Evolutionary conservation across 2,113 vertebrate genomes (phyloP), one percentile per base, ranked within the genome.

Genomic region (Propithecus coquereli): DNA sequence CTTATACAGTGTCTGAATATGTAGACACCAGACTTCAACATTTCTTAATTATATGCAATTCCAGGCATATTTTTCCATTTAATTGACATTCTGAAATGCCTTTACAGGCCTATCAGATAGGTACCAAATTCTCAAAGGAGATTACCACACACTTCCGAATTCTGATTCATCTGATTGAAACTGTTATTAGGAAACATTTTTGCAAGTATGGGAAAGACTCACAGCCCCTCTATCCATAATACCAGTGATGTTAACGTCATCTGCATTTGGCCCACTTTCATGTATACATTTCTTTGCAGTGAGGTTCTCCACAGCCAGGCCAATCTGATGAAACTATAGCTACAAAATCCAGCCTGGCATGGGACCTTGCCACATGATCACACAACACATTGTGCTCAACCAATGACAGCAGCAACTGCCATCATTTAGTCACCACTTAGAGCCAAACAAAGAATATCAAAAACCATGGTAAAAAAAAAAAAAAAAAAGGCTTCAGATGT

Each of bases 1-100:
- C 63, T 83, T 95, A 59, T 37, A 88, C 47, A 87, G 81, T 34
- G 23, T 87, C 88, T 95, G 82, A 96, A 90, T 96, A 96, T 37
- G 80, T 66, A 93, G 94, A 96, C 84, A 96, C 45, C 52, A 94
- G 93, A 95, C 88, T 97, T 97, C 93, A 85, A 94, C 61, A 94
- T 96, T 95, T 91, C 92, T 96, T 96, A 96, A 91, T 87, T 96
- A 95, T 91, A 95, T 92, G 92, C 91, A 94, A 91, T 89, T 73
- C 81, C 85, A 89, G 90, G 91, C 77, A 97, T 93, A 96, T 77
- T 96, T 93, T 97, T 95, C 94, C 89, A 91, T 95, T 94, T 95
- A 87, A 95, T 59, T 92, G 96, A 87, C 96, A 97, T 95, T 95
- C 94, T 87, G 59, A 97, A 95, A 95, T 76, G 63, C 68, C 89